Conservation (phyloP, 2,888 invertebrate species). For the Leptopterna dolabrata region DNA sequence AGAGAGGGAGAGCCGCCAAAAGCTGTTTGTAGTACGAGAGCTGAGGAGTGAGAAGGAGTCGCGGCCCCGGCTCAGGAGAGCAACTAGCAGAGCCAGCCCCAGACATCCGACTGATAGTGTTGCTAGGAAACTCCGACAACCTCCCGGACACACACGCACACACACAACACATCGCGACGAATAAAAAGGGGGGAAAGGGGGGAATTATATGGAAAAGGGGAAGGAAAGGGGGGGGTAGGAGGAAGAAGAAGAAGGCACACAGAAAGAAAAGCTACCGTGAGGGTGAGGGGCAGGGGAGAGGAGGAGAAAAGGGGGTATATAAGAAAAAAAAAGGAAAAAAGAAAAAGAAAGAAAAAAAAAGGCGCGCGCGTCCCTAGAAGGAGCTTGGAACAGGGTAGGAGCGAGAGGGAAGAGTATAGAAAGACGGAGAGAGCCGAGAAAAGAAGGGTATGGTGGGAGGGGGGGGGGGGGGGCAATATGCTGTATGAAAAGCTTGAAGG, state of each 20-base stretch:
- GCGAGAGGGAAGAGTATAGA: neutral
- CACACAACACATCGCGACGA: slow-evolving; percentile 45
- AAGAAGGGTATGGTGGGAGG: neutral
- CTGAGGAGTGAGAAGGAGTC: slow-evolving; percentile 66
- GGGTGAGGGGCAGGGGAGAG: too few relatives aligned
- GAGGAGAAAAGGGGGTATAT: slow-evolving; percentile 19
- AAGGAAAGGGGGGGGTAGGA: neutral
- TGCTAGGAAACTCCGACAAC: slow-evolving; percentile 62
- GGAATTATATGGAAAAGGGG: slow-evolving; percentile 13
- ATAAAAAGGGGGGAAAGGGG: slow-evolving; percentile 50
- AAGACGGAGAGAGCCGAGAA: slow-evolving; percentile 1
- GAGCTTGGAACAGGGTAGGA: slow-evolving; percentile 18
- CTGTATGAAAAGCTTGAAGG: slow-evolving; percentile 56
- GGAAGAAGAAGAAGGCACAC: neutral
- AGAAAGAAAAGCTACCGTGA: slow-evolving; percentile 39
- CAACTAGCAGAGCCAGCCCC: slow-evolving; percentile 56
- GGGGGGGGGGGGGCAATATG: slow-evolving; percentile 54
- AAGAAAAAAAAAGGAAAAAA: neutral
- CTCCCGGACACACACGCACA: slow-evolving; percentile 60
- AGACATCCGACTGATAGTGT: slow-evolving; percentile 61
- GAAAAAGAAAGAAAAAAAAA: neutral
- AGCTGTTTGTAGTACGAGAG: slow-evolving; percentile 70
- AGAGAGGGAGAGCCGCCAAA: slow-evolving; percentile 62
- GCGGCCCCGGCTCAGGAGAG: slow-evolving; percentile 54
- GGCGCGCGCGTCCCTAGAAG: slow-evolving; percentile 35